Percentiles rank a stretch among this genome's conserved stretches.
phyloP scores from a whole-genome alignment of 2,888 invertebrate genomes.

The Megamerina dolium region DNA sequence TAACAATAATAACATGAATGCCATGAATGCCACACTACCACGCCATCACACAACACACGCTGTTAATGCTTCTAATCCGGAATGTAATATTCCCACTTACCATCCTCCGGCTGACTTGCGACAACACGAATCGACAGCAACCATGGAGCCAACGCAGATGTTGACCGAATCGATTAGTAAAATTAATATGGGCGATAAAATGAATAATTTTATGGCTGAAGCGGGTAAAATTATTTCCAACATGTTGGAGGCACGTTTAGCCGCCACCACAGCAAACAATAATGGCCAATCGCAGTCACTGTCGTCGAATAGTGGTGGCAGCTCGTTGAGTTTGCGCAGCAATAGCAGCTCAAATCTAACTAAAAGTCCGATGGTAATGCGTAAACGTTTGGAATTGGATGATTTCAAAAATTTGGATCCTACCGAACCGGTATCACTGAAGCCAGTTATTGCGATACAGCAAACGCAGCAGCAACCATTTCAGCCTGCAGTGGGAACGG shows the following conservation, averaged over 20 bases:
- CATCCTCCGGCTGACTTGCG: slow-evolving; percentile 18
- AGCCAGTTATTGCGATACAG: slow-evolving; percentile 32
- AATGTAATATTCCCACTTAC: slow-evolving; percentile 13
- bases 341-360: slow-evolving; percentile 35
- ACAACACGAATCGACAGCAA: slow-evolving; percentile 28
- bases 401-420: slow-evolving; percentile 43
- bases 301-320: slow-evolving; percentile 29
- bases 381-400: slow-evolving; percentile 42
- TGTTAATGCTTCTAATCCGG: slow-evolving; percentile 7
- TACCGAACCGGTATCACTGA: slow-evolving; percentile 35
- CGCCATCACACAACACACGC: slow-evolving; percentile 22
- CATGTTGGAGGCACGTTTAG: slow-evolving; percentile 45
- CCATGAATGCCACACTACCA: slow-evolving; percentile 26
- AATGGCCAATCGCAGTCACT: slow-evolving; percentile 25
- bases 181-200: slow-evolving; percentile 39
- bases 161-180: slow-evolving; percentile 42
- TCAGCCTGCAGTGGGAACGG: neutral
- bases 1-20: too few species aligned
- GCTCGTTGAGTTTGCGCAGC: slow-evolving; percentile 33
- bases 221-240: slow-evolving; percentile 47
- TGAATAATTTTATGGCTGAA: slow-evolving; percentile 43
- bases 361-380: slow-evolving; percentile 41
- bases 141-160: slow-evolving; percentile 43
- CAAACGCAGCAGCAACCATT: slow-evolving; percentile 14
- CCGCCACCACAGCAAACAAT: slow-evolving; percentile 23